Evolutionary conservation across 2,888 invertebrate genomes (phyloP), one percentile per base, ranked within the genome.

Genomic region (Macropis europaea): DNA sequence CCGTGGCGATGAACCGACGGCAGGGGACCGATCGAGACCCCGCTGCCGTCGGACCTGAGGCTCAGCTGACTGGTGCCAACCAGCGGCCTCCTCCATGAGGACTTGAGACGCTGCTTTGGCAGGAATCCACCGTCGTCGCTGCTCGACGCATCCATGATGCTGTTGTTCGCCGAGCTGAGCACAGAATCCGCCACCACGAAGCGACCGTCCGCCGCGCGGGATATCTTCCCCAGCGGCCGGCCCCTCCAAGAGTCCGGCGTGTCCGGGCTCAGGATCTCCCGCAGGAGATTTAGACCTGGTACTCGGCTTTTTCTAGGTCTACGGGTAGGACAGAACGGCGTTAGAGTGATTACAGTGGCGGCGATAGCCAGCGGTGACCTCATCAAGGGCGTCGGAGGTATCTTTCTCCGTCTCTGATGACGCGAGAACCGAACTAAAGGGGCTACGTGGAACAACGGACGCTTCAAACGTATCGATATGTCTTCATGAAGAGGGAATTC

Each of bases 291-390:
- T 94, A 96, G 91, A 96, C 96, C 95, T 95, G 96, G 95, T 96
- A 96, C 94, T 96, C 96, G 93, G 96, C 96, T 94, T 95, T 95
- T 94, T 94, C 96, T 95, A 95, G 95, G 94, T 96, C 96, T 96
- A 92, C 78, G 86, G 75, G 82, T 74, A 84, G 81, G 63, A 83
- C 66, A 80, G 67, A 77, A 73, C 28, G 43, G 73, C 73, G 79
- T 87, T 87, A 87, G 83, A 81, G 24, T 32, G 26, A 60, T 79
- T 72, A 38, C 5, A 47, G 59, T 63, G 36, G 68, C 63, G 66
- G 68, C 24, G 42, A 13, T 43, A 68, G 47, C 48, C 53, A 4
- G 9, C 28, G 42, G 32, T 62, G 40, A 32, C 5, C 5, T 38
- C 61, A 61, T 79, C 77, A 63, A 71, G 24, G 2, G 3, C 52